Evolutionary conservation across 2,113 vertebrate species (phyloP), one percentile per base, ranked within the genome.

Genomic region (Puma concolor): DNA sequence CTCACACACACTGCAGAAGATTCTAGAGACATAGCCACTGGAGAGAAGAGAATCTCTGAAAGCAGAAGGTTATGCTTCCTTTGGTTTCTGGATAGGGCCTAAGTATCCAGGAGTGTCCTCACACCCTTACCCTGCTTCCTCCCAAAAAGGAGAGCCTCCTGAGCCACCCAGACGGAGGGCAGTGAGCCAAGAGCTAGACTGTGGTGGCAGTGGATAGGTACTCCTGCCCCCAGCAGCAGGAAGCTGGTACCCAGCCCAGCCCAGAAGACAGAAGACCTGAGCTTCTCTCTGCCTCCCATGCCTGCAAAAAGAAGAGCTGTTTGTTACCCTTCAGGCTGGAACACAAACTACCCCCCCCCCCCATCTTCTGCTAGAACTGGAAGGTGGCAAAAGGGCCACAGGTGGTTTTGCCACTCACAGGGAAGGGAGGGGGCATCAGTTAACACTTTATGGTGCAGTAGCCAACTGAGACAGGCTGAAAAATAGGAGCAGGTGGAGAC

Each of bases 341-440:
- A 12, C 71, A 86, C 72, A 50, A 63, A 3, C 33, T 85, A 31
- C 54, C 72, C 92, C 38, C 5, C 5, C 85, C 57, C 94, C 7
- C 44, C 7, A 44, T 44, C 44, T 95, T 57, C 69, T 29, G 19
- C 21, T 21, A 17, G 3, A 88, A 15, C 54, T 9, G 1, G 41
- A 93, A 44, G 66, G 6, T 11, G 6, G 82, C 63, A 29, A 50
- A 69, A 80, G 33, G 67, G 52, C 13, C 50, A 48, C 12, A 63
- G 69, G 77, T 27, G 27, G 38, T 80, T 52, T 12, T 50, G 3
- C 27, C 23, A 17, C 38, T 80, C 72, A 25, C 50, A 48, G 38
- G 15, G 17, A 5, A 50, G n/a, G 77, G 48, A 2, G 19, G 31
- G 1, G 0, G 60, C 0, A 0, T 11, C 52, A 21, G n/a, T 12